A percentile compares a stretch with the other conserved stretches of the same genome.
phyloP scores from a whole-genome alignment of 2,113 vertebrate species.

The Oreochromis aureus region DNA sequence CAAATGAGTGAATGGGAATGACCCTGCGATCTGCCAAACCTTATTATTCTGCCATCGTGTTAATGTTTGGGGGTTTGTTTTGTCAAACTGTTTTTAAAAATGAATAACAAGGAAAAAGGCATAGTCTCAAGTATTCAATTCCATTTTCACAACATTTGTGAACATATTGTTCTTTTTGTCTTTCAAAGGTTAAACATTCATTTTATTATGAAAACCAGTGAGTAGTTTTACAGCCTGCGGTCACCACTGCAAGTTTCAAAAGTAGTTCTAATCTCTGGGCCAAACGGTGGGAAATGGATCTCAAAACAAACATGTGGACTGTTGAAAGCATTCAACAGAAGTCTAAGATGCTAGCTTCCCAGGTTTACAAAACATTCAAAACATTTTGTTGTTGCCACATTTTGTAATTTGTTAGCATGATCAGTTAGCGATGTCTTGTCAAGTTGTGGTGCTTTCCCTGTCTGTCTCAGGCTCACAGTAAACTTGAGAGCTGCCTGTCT shows the following conservation, averaged over 20 bases:
- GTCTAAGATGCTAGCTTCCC: not conserved
- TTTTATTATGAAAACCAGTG: not conserved
- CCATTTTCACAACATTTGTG: not conserved
- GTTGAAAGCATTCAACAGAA: not conserved
- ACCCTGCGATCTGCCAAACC: not conserved
- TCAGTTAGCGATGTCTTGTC: not conserved
- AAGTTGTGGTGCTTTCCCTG: not conserved
- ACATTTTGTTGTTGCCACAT: not conserved
- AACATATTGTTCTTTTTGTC: not conserved
- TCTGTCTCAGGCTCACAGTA: constrained; percentile 81
- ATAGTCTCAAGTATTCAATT: not conserved
- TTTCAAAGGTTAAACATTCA: not conserved
- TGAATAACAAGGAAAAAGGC: not conserved
- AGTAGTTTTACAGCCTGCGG: not conserved
- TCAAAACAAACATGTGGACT: not conserved
- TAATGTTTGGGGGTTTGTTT: not conserved
- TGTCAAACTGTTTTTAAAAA: not conserved
- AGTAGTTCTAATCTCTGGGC: not conserved
- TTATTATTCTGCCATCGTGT: not conserved
- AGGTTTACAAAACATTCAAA: not conserved
- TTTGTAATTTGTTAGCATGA: not conserved
- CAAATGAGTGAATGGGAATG: not conserved
- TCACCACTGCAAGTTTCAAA: not conserved
- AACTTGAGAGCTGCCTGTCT: constrained; percentile 87
- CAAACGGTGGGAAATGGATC: not conserved